Evolutionary conservation across 1,140 invertebrate species (phyloP).

Genomic region (Zaprionus ornatus): DNA sequence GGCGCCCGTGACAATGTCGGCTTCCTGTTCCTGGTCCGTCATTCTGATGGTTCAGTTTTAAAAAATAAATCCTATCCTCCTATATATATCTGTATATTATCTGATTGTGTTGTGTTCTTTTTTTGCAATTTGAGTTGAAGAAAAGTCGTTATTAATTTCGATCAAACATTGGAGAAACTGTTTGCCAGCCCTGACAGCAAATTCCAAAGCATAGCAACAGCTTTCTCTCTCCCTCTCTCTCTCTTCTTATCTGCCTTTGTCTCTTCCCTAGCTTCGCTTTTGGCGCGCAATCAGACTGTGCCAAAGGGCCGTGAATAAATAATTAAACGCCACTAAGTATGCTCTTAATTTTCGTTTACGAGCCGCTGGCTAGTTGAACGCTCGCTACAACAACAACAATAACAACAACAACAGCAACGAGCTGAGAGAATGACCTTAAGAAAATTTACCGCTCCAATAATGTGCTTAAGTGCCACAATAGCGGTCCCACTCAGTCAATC

Average conservation of each 20-base stretch:
- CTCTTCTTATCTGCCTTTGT: not conserved
- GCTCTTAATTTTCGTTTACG: constrained; percentile 67
- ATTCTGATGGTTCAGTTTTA: constrained; percentile 30
- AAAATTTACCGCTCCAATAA: constrained; percentile 37
- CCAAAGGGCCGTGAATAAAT: constrained; percentile 59
- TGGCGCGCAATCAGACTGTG: constrained; percentile 38
- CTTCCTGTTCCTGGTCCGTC: constrained; percentile 42
- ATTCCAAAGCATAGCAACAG: constrained; percentile 60
- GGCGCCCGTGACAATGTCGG: not conserved
- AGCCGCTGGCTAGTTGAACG: constrained; percentile 42
- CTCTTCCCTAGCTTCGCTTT: not conserved
- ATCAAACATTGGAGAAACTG: constrained; percentile 67
- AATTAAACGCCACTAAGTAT: constrained; percentile 73
- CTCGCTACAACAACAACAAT: constrained; percentile 37
- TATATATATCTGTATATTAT: constrained; percentile 35
- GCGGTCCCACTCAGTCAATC: constrained; percentile 41
- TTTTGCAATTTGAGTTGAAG: constrained; percentile 15
- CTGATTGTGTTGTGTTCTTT: not conserved
- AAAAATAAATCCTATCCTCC: constrained; percentile 56
- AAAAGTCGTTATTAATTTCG: constrained; percentile 54
- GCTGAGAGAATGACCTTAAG: not conserved
- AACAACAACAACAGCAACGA: constrained; percentile 16
- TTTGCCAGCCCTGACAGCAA: constrained; percentile 64
- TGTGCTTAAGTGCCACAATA: constrained; percentile 55
- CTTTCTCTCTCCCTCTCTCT: not conserved